These are phyloP conservation scores for Istiophorus platypterus DNA, from an alignment of 2,113 vertebrate genomes.

Conservation along the genomic window DNA sequence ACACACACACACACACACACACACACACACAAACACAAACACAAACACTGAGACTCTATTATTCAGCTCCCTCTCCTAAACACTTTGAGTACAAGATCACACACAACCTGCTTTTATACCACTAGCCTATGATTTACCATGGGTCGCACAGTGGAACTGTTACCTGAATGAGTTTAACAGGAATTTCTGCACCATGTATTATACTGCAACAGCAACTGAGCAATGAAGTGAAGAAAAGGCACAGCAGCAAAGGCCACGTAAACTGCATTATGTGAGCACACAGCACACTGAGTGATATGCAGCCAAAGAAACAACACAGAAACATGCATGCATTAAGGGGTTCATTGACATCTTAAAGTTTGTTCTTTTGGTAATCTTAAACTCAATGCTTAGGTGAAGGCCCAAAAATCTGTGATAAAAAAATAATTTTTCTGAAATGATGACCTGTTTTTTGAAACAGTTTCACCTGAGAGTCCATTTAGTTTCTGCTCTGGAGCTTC, in stretches of 20 bases:
- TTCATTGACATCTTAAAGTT: constrained; percentile 19
- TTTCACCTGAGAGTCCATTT: no score
- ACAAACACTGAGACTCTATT: not conserved
- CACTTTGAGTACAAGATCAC: not conserved
- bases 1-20: not conserved
- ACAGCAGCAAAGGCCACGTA: not conserved
- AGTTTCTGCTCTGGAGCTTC: no score
- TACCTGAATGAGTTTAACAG: not conserved
- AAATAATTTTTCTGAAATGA: no score
- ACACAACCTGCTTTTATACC: not conserved
- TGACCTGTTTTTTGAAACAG: no score
- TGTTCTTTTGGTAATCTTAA: not conserved
- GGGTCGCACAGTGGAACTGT: not conserved
- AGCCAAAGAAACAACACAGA: constrained; percentile 9
- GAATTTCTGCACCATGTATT: not conserved
- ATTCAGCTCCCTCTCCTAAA: not conserved
- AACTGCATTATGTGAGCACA: not conserved
- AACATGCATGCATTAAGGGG: not conserved
- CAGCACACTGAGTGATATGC: constrained; percentile 15
- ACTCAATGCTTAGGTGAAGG: not conserved
- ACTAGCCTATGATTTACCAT: not conserved
- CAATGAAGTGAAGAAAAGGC: not conserved
- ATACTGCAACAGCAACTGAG: not conserved
- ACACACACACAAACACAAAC: no score
- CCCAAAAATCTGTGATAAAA: no score